Evolutionary conservation across 1,140 invertebrate genomes (phyloP), one percentile per base, ranked within the genome.

Genomic region (Nilaparvata lugens): DNA sequence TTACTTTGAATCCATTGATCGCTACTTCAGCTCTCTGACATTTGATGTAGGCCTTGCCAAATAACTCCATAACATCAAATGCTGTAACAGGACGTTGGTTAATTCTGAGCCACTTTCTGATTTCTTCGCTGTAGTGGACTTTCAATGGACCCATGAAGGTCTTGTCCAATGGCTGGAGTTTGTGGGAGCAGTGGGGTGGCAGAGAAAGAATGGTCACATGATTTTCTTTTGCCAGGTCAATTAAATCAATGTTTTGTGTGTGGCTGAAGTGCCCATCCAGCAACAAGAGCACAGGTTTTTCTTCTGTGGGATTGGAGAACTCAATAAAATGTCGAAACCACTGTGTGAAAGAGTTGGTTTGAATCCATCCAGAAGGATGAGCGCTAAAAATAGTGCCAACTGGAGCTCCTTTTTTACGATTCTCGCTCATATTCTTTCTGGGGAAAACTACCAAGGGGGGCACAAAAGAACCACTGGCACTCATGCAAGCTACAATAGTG

Each of bases 371-470:
- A 28, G 63, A 67, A 28, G 55, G 23, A 65, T 72, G 66, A 11
- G 56, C 65, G 48, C 35, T 52, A 24, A 68, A 73, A 53, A 67
- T 65, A 21, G 54, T 68, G 28, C 72, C 72, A 59, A 65, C 38
- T 31, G 72, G 56, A 40, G 42, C 28, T 14, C 42, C 52, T 18
- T 56, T 53, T 21, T 35, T 31, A n/a, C 60, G 23, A 9, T 48
- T 35, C 42, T 71, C 62, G 23, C 71, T 62, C 43, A 59, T 72
- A 55, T 65, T 66, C 25, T 65, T 64, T 24, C 72, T 52, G 0
- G 75, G 73, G 66, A 76, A 77, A 53, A 78, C 66, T 25, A 78
- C 66, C 35, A 73, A 64, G 9, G 74, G 74, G 23, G 75, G 74
- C 14, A 78, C 63, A 23, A 52, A 52, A 54, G 70, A 72, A 5